A percentile compares a stretch with the other conserved stretches of the same genome.
Conservation (phyloP, 1,140 invertebrate genomes). For the Conopomorpha cramerella region DNA sequence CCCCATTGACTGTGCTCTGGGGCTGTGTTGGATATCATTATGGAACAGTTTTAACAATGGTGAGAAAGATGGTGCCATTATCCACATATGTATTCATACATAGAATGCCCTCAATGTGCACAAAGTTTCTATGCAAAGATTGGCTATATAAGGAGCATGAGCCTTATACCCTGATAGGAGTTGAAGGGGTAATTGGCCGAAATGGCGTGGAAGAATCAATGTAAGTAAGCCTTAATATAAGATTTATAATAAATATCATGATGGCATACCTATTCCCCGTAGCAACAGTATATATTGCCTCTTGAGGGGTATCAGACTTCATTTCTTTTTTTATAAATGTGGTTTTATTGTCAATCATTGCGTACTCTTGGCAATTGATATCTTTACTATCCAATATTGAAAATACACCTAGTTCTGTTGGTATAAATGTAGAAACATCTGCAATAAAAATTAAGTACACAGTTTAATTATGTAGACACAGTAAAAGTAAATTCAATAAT, state of each 20-base stretch:
- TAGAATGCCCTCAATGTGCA: too few species aligned
- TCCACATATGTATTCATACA: too few species aligned
- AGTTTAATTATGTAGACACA: constrained; percentile 7
- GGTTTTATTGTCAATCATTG: constrained; percentile 34
- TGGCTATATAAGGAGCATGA: too few species aligned
- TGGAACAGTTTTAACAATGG: too few species aligned
- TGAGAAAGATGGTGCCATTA: too few species aligned
- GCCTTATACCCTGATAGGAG: too few species aligned
- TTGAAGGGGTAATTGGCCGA: too few species aligned
- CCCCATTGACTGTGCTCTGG: too few species aligned
- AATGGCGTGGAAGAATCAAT: too few species aligned
- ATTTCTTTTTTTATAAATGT: constrained; percentile 27
- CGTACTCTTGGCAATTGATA: constrained; percentile 18
- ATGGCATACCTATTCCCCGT: constrained; percentile 29
- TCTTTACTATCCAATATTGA: constrained; percentile 19
- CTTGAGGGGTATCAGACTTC: constrained; percentile 23
- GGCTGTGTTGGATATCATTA: too few species aligned
- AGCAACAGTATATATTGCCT: constrained; percentile 28
- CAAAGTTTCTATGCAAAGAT: too few species aligned
- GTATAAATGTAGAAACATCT: constrained; percentile 18
- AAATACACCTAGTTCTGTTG: constrained; percentile 15
- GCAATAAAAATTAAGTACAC: constrained; percentile 17
- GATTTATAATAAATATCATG: constrained; percentile 5
- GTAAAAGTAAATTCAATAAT: constrained; percentile 5
- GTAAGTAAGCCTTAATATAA: too few species aligned